Evolutionary conservation across 2,113 vertebrate species (phyloP).

Genomic region (Choloepus hoffmanni): DNA sequence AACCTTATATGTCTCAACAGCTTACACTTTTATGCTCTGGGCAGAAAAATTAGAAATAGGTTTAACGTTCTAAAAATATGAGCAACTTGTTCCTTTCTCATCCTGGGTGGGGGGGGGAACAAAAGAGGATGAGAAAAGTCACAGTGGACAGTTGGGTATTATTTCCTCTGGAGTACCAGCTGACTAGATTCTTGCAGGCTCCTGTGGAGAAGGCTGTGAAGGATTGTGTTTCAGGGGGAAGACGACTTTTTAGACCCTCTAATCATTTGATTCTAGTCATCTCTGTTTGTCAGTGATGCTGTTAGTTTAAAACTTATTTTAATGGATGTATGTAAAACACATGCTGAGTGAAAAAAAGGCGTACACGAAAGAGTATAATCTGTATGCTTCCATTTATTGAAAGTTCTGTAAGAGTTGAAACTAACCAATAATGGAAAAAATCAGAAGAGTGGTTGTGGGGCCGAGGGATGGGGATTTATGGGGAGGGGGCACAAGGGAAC

Average conservation of each 20-base stretch:
- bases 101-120: too few relatives aligned
- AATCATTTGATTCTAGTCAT: rapidly evolving
- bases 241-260: neutral
- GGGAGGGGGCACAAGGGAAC: neutral
- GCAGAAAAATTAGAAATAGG: rapidly evolving
- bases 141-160: rapidly evolving
- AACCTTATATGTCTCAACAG: neutral
- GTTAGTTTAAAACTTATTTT: neutral
- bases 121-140: neutral
- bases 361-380: rapidly evolving
- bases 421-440: rapidly evolving
- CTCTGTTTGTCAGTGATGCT: rapidly evolving
- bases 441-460: rapidly evolving
- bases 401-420: too few relatives aligned
- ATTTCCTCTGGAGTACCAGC: too few relatives aligned
- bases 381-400: rapidly evolving
- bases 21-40: rapidly evolving
- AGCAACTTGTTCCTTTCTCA: neutral
- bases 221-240: neutral
- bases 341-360: neutral
- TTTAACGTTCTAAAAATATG: rapidly evolving
- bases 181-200: rapidly evolving
- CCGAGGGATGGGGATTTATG: rapidly evolving
- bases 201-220: rapidly evolving
- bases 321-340: rapidly evolving